Evolutionary conservation across 2,113 vertebrate species (phyloP).

Genomic region (Pteruthius melanotis): DNA sequence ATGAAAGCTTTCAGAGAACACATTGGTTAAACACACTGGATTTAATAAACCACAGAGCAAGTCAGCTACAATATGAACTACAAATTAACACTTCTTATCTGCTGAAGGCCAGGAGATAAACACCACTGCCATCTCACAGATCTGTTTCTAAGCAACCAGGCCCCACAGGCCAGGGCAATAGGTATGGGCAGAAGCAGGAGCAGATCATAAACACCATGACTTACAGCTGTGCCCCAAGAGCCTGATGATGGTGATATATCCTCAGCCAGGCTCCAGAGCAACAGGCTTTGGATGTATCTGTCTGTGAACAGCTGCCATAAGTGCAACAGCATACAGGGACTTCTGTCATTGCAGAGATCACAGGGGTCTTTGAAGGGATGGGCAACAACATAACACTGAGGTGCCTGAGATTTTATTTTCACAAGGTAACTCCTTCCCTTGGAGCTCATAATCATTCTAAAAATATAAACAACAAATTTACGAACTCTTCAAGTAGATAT

Average conservation of each 20-base stretch:
- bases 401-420: not conserved
- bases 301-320: not conserved
- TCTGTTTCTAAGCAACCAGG: constrained; percentile 15
- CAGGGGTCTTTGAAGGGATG: not conserved
- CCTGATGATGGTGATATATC: not conserved
- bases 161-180: not conserved
- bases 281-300: not conserved
- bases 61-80: not conserved
- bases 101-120: not conserved
- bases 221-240: not conserved
- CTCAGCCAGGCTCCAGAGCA: not conserved
- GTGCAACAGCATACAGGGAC: not conserved
- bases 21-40: not conserved
- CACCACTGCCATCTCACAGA: not conserved
- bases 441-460: not conserved
- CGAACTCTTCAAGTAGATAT: not conserved
- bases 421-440: not conserved
- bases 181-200: not conserved
- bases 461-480: not conserved
- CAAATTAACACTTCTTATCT: not conserved
- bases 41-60: not conserved
- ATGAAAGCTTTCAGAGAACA: not conserved
- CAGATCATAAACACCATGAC: not conserved
- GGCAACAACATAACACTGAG: not conserved
- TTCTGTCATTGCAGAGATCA: not conserved